These are phyloP conservation scores for Drosophila falleni DNA, from an alignment of 2,888 invertebrate genomes.

Conservation along the genomic window DNA sequence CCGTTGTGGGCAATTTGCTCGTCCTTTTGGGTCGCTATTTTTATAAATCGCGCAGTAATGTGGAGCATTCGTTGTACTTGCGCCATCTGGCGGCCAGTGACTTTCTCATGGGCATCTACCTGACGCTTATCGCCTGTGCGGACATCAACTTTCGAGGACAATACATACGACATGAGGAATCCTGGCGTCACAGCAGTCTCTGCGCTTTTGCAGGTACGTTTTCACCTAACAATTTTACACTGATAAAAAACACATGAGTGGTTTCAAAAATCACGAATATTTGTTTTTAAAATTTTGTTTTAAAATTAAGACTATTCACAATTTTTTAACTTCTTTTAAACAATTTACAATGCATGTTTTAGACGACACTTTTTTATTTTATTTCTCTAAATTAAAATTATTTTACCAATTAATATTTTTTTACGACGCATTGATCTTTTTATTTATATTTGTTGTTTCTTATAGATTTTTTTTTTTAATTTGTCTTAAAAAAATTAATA, in stretches of 20 bases:
- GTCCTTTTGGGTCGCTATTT: slow-evolving; percentile 87
- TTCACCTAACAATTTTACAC: slow-evolving; percentile 7
- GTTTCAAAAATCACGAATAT: not conserved
- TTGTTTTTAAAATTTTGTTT: not conserved
- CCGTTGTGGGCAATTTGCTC: slow-evolving; percentile 87
- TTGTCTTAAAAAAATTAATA: not conserved
- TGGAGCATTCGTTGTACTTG: slow-evolving; percentile 88
- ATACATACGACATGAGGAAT: slow-evolving; percentile 87
- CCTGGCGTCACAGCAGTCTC: slow-evolving; percentile 87
- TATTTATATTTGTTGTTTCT: not conserved
- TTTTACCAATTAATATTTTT: no score
- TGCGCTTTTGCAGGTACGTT: slow-evolving; percentile 87
- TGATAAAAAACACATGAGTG: not conserved
- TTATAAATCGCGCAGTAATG: slow-evolving; percentile 86
- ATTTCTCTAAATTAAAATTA: no score
- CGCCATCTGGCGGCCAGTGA: slow-evolving; percentile 88
- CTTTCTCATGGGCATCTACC: slow-evolving; percentile 88
- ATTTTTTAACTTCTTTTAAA: not conserved
- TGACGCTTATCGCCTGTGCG: slow-evolving; percentile 87
- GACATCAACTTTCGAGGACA: slow-evolving; percentile 86
- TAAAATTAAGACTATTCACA: not conserved
- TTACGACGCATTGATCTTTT: not conserved
- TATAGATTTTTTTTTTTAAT: no score
- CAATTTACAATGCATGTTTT: not conserved
- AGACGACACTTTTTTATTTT: no score